Percentiles rank a stretch among this genome's conserved stretches.
These are phyloP conservation scores for Nasonia longicornis DNA, from an alignment of 1,140 invertebrate species.

Conservation along the genomic window DNA sequence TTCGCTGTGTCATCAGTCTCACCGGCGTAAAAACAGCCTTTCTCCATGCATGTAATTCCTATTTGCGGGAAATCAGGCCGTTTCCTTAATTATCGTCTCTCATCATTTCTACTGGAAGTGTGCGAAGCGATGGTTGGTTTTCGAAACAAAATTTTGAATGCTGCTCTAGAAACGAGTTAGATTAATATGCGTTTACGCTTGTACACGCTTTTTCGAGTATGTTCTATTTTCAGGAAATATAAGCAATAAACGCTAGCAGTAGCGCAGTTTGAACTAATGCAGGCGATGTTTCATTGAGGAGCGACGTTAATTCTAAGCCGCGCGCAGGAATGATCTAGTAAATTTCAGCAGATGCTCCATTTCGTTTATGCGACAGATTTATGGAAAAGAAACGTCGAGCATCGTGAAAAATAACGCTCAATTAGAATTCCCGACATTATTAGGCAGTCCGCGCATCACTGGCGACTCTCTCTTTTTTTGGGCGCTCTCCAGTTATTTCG, in stretches of 20 bases:
- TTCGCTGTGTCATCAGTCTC: no score
- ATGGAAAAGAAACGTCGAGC: slow-evolving; percentile 13
- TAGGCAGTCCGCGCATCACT: background rate
- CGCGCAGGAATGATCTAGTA: background rate
- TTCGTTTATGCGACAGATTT: slow-evolving; percentile 20
- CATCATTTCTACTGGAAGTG: no score
- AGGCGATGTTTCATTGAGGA: background rate
- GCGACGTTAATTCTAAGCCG: background rate
- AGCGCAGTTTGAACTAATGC: background rate
- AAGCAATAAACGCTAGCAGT: no score
- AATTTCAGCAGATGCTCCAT: slow-evolving; percentile 10
- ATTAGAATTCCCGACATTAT: slow-evolving; percentile 30
- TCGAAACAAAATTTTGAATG: no score
- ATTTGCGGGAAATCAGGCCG: no score
- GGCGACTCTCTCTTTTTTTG: background rate
- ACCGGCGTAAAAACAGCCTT: no score
- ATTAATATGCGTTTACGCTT: background rate
- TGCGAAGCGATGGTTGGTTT: no score
- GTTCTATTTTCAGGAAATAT: no score
- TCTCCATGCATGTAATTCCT: no score
- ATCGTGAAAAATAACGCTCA: slow-evolving; percentile 23
- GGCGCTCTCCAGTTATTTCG: slow-evolving; percentile 13
- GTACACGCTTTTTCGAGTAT: background rate
- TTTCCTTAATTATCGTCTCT: no score
- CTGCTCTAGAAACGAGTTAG: background rate